These are phyloP conservation scores for Drosophila austrosaltans DNA, from an alignment of 2,888 invertebrate species.

Conservation along the genomic window DNA sequence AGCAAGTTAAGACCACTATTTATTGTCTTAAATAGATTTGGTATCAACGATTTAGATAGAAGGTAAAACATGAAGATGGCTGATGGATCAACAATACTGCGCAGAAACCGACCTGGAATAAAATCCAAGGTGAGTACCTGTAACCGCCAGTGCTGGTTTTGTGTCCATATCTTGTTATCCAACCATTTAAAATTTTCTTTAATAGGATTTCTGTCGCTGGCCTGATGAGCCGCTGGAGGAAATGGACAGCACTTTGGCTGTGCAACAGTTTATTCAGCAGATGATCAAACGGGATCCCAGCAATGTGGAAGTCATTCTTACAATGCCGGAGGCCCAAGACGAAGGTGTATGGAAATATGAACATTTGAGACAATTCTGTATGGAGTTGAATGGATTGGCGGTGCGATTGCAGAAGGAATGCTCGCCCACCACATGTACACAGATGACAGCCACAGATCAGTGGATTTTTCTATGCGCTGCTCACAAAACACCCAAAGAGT, in stretches of 20 bases:
- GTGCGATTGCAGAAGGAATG: slow-evolving; percentile 98
- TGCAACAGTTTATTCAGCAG: slow-evolving; percentile 99
- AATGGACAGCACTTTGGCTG: slow-evolving; percentile 99
- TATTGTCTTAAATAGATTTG: slow-evolving; percentile 44
- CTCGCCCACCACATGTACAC: slow-evolving; percentile 97
- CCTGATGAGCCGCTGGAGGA: slow-evolving; percentile 99
- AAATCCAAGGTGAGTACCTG: slow-evolving; percentile 89
- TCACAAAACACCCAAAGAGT: slow-evolving; percentile 99
- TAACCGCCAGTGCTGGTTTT: neutral
- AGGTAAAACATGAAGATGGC: slow-evolving; percentile 90
- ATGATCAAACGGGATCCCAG: slow-evolving; percentile 96
- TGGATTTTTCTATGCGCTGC: slow-evolving; percentile 99
- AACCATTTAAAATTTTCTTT: neutral
- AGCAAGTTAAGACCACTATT: neutral
- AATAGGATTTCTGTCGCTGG: slow-evolving; percentile 97
- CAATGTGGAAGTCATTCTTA: slow-evolving; percentile 96
- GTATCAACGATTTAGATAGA: slow-evolving; percentile 37
- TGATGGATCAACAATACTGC: slow-evolving; percentile 91
- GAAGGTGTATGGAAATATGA: slow-evolving; percentile 99
- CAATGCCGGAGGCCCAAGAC: slow-evolving; percentile 98
- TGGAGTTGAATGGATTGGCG: slow-evolving; percentile 99
- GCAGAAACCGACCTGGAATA: slow-evolving; percentile 96
- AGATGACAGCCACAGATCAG: slow-evolving; percentile 99
- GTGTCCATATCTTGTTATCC: too few species aligned
- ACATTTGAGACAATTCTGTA: slow-evolving; percentile 99